A percentile compares a stretch with the other conserved stretches of the same genome.
These are phyloP conservation scores for Drosophila tripunctata DNA, from an alignment of 2,888 invertebrate species.

Conservation along the genomic window DNA sequence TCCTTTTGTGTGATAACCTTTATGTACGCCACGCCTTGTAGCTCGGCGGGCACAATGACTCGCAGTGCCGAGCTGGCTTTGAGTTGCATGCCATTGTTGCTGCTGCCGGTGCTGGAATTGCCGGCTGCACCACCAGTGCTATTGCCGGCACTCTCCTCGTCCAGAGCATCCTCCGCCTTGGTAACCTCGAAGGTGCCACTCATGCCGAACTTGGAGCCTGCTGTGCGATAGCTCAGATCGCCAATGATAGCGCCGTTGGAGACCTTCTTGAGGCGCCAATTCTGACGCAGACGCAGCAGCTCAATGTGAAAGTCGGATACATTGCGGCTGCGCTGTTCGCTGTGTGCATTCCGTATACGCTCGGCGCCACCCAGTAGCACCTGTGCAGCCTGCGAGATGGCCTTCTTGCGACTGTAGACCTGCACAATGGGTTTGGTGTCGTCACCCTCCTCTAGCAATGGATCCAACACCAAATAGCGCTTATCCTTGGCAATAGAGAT, in stretches of 20 bases:
- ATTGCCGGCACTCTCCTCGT: slow-evolving; percentile 83
- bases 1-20: slow-evolving; percentile 98
- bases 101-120: slow-evolving; percentile 54
- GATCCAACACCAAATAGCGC: slow-evolving; percentile 96
- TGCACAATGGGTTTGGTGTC: slow-evolving; percentile 95
- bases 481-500: slow-evolving; percentile 96
- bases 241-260: slow-evolving; percentile 95
- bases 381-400: slow-evolving; percentile 92
- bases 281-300: slow-evolving; percentile 93
- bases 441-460: slow-evolving; percentile 91
- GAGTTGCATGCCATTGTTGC: slow-evolving; percentile 86
- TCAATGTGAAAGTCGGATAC: slow-evolving; percentile 96
- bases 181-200: slow-evolving; percentile 98
- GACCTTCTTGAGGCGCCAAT: slow-evolving; percentile 98
- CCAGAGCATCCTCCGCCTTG: slow-evolving; percentile 89
- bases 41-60: slow-evolving; percentile 96
- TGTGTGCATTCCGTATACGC: slow-evolving; percentile 91
- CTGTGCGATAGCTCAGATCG: slow-evolving; percentile 97
- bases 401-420: slow-evolving; percentile 96
- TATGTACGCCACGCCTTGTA: slow-evolving; percentile 98
- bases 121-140: slow-evolving; percentile 54
- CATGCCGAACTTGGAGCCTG: slow-evolving; percentile 96
- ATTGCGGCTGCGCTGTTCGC: slow-evolving; percentile 91
- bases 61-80: slow-evolving; percentile 91
- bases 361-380: slow-evolving; percentile 95